Evolutionary conservation across 35 echinoderm and acorn worm genomes (phyloP).

Genomic region (Diadema setosum): DNA sequence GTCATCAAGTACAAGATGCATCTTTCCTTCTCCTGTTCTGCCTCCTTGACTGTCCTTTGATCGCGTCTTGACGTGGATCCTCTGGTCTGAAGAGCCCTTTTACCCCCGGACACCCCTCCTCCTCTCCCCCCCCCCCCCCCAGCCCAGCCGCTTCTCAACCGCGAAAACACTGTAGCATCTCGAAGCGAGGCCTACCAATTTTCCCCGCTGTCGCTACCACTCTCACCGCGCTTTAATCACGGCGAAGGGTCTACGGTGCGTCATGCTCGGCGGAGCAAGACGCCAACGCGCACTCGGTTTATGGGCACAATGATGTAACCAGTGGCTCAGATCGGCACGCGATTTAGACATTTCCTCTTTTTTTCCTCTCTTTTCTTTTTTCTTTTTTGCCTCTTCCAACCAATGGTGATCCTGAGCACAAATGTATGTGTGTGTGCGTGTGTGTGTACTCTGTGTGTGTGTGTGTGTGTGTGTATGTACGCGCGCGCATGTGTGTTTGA

Average conservation of each 20-base stretch:
- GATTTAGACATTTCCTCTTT: neutral
- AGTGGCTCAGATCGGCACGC: constrained; percentile 2
- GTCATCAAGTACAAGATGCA: too few species aligned
- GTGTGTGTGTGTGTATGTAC: too few species aligned
- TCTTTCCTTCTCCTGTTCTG: neutral
- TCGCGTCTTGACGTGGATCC: neutral
- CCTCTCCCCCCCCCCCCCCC: neutral
- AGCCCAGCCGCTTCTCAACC: neutral
- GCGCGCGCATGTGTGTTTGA: too few species aligned
- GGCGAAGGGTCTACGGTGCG: neutral
- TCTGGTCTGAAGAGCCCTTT: neutral
- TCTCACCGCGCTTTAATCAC: neutral
- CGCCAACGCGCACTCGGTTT: neutral
- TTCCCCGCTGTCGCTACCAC: neutral
- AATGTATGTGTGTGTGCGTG: too few species aligned
- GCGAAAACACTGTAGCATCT: constrained; percentile 5
- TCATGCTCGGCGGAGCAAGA: neutral
- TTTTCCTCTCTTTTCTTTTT: too few species aligned
- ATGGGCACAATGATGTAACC: neutral
- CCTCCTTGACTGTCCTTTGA: neutral
- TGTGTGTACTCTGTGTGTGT: too few species aligned
- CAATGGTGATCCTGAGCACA: too few species aligned
- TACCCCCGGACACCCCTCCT: neutral
- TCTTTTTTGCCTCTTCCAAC: too few species aligned
- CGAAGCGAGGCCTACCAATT: neutral